These are phyloP conservation scores for Myiotriccus ornatus DNA, from an alignment of 2,797 vertebrate genomes.

Conservation along the genomic window DNA sequence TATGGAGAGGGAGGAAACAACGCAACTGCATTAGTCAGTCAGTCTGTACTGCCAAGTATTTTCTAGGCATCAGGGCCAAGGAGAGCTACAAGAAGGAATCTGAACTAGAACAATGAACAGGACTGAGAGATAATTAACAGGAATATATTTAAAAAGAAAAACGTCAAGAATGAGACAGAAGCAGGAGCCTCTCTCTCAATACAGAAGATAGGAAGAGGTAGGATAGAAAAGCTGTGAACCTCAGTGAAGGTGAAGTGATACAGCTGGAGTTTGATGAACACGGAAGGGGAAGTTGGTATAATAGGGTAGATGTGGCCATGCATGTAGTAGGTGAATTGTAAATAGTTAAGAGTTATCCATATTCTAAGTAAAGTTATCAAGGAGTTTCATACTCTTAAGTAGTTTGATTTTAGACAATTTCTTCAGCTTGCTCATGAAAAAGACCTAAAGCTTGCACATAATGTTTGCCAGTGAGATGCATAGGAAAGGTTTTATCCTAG, in stretches of 20 bases:
- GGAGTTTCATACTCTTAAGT: not conserved
- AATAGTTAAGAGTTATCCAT: not conserved
- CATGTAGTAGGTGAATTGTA: not conserved
- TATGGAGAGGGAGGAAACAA: not conserved
- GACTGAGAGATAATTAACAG: not conserved
- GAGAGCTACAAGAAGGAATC: not conserved
- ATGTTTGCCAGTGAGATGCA: not conserved
- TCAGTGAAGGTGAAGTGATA: not conserved
- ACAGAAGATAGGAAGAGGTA: not conserved
- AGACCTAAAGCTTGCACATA: not conserved
- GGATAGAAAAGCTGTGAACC: not conserved
- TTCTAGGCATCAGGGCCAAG: slow-evolving; percentile 27
- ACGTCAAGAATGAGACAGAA: not conserved
- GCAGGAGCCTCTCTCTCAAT: not conserved
- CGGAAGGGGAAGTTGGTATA: not conserved
- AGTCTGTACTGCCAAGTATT: slow-evolving; percentile 27
- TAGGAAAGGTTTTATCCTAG: not conserved
- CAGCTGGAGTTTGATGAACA: not conserved
- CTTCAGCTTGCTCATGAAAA: not conserved
- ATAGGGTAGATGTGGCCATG: not conserved
- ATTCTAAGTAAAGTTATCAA: not conserved
- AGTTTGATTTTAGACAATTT: not conserved
- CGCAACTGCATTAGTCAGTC: slow-evolving; percentile 20
- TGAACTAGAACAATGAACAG: not conserved
- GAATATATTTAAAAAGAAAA: not conserved